Percentiles rank a stretch among this genome's conserved stretches.
Conservation (phyloP, 2,797 vertebrate genomes). For the Poecilia picta region DNA sequence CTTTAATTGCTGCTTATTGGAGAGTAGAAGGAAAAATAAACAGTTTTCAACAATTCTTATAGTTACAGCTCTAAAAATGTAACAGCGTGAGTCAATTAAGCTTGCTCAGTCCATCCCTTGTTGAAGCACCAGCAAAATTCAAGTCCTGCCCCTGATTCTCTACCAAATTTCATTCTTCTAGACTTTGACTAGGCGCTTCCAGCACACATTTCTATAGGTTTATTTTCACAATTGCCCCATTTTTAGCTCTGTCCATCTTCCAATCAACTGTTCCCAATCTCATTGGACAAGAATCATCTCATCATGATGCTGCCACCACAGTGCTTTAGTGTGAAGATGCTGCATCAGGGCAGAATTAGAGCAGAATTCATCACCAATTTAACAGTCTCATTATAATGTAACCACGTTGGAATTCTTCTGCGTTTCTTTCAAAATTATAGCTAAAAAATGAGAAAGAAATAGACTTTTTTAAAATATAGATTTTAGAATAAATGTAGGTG, state of each 20-base stretch:
- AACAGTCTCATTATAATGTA: too few species aligned
- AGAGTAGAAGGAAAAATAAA: not conserved
- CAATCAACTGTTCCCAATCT: not conserved
- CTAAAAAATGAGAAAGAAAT: too few species aligned
- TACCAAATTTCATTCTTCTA: not conserved
- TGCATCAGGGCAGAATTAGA: not conserved
- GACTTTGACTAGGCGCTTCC: not conserved
- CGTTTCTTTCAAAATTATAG: too few species aligned
- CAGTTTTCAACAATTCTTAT: not conserved
- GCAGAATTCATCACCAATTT: too few species aligned
- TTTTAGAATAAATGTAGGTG: too few species aligned
- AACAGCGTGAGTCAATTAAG: not conserved
- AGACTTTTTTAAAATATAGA: too few species aligned
- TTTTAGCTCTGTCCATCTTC: not conserved
- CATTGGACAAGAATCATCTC: not conserved
- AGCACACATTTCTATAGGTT: not conserved
- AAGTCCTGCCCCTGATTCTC: not conserved
- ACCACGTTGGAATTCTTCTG: too few species aligned
- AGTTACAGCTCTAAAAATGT: not conserved
- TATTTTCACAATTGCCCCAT: not conserved
- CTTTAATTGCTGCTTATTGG: not conserved
- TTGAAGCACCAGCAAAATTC: not conserved
- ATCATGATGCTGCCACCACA: not conserved
- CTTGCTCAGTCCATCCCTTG: not conserved
- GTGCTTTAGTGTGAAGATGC: not conserved